phyloP scores from a whole-genome alignment of 1,140 invertebrate species.

The Drosophila elegans region DNA sequence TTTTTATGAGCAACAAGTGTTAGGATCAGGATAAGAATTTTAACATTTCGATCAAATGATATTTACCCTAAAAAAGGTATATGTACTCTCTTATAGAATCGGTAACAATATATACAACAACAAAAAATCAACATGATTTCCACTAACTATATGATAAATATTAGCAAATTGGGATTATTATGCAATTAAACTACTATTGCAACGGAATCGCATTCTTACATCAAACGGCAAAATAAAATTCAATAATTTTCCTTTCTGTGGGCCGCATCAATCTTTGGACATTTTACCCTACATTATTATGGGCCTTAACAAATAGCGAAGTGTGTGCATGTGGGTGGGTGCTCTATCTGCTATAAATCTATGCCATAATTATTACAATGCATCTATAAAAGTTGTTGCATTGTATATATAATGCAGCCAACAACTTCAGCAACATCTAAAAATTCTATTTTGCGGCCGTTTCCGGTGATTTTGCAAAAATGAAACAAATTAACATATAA shows the following conservation, averaged over 20 bases:
- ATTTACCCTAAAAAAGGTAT: too few relatives aligned
- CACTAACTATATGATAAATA: too few relatives aligned
- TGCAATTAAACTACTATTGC: background rate
- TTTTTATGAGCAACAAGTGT: constrained; percentile 74
- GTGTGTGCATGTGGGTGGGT: constrained; percentile 9
- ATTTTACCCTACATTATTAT: constrained; percentile 54
- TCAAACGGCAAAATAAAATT: constrained; percentile 14
- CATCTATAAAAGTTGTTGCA: constrained; percentile 37
- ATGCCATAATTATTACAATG: constrained; percentile 33
- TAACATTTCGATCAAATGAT: too few relatives aligned
- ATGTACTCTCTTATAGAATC: too few relatives aligned
- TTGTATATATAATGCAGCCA: constrained; percentile 27
- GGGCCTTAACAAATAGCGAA: constrained; percentile 9
- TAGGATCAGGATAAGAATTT: constrained; percentile 37
- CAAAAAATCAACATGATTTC: too few relatives aligned
- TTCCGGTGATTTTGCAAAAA: constrained; percentile 60
- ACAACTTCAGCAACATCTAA: constrained; percentile 7
- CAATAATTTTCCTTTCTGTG: constrained; percentile 14
- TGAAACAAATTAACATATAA: constrained; percentile 11
- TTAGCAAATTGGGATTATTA: too few relatives aligned
- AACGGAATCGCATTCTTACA: constrained; percentile 3
- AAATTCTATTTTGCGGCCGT: constrained; percentile 32
- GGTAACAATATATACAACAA: too few relatives aligned
- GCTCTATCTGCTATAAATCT: constrained; percentile 23
- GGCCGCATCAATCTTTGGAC: constrained; percentile 57